Evolutionary conservation across 2,888 invertebrate species (phyloP), one percentile per base, ranked within the genome.

Genomic region (Pseudanteris insignis): DNA sequence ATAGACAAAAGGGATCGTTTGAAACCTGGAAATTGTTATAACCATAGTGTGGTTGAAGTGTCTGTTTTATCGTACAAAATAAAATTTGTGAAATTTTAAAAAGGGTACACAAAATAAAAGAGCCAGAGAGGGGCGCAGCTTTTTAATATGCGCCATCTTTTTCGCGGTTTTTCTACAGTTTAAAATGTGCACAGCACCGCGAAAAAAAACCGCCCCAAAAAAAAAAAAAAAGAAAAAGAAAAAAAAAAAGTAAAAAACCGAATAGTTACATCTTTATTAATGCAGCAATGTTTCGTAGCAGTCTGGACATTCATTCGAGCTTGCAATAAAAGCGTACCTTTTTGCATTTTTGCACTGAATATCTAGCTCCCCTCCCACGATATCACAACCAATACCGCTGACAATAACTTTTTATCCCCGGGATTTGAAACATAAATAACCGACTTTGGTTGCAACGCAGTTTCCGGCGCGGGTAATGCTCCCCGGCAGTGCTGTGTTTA

Each of bases 401-500:
- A 47, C 63, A 43, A 59, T 63, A 63, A 59, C 63, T 63, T 55
- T 55, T 51, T 8, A 63, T 63, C 41, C 46, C 37, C 43, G 18
- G 63, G 51, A 59, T 63, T 63, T 51, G 41, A 41, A 51, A 51
- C 55, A 63, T 63, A 63, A 63, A 63, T 63, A 63, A 63, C 59
- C 47, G 59, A 63, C 54, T 63, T 60, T 54, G 15, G 38, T 36
- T 29, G 34, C 33, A 30, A 26, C 48, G 48, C 40, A 51, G 54
- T 44, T 58, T 30, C 18, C 4, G 15, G 13, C 14, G 5, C 37
- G 28, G 24, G 25, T 62, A 62, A 57, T 57, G 51, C 54, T 33
- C 34, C n/a, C 28, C 32, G 33, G 13, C 44, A 11, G 51, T 47
- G 18, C 25, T 36, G 40, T 53, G 58, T 58, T 63, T 58, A 46